A percentile compares a stretch with the other conserved stretches of the same genome.
phyloP scores from a whole-genome alignment of 2,888 invertebrate species.

The Cheilosia scutellata region DNA sequence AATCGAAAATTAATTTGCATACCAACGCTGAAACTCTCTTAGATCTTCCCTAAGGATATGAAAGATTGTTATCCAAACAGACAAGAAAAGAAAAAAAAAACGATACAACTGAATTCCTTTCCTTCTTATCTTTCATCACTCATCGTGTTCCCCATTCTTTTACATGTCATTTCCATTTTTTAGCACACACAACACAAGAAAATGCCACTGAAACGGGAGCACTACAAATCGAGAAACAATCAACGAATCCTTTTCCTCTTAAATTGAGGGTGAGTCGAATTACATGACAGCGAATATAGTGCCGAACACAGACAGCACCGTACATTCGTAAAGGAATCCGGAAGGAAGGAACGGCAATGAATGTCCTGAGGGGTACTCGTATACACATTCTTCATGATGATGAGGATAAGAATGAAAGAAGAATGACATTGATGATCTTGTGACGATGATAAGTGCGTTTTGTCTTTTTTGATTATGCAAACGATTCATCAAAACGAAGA shows the following conservation, averaged over 20 bases:
- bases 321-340: conserved; percentile 42
- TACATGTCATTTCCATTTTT: conserved; percentile 30
- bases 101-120: conserved; percentile 47
- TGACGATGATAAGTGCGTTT: conserved; percentile 76
- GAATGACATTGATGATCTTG: conserved; percentile 75
- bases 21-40: conserved; percentile 25
- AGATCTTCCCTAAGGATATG: conserved; percentile 35
- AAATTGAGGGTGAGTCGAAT: conserved; percentile 75
- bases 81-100: conserved; percentile 35
- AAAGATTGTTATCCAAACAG: conserved; percentile 64
- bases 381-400: conserved; percentile 21
- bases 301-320: conserved; percentile 41
- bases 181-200: conserved; percentile 9
- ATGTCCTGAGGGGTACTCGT: conserved; percentile 53
- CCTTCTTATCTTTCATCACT: conserved; percentile 71
- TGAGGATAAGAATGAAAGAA: conserved; percentile 29
- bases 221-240: conserved; percentile 72
- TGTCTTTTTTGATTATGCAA: conserved; percentile 76
- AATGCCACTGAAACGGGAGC: conserved; percentile 68
- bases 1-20: conserved; percentile 72
- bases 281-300: conserved; percentile 64
- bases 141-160: conserved; percentile 27
- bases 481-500: conserved; percentile 76
- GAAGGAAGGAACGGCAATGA: conserved; percentile 50
- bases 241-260: conserved; percentile 50